Conservation (phyloP, 2,888 invertebrate species). For the Heliconius sara region DNA sequence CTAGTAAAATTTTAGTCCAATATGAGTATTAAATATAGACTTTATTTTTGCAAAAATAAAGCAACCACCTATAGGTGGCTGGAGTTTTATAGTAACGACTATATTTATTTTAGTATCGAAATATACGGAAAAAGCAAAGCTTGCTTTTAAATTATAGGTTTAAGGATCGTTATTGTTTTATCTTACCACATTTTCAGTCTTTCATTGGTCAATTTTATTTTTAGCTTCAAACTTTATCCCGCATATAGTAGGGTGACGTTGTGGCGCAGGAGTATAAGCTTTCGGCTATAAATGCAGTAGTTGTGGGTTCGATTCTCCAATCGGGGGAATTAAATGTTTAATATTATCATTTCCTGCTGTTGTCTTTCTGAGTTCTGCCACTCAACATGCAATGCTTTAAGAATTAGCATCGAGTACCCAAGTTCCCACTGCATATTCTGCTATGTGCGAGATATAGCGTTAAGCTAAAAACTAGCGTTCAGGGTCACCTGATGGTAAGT, state of each 20-base stretch:
- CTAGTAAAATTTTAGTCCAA: slow-evolving; percentile 17
- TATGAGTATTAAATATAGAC: slow-evolving; percentile 17
- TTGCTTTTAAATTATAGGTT: not conserved
- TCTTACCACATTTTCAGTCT: not conserved
- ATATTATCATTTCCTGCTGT: too few relatives aligned
- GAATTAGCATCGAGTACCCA: too few relatives aligned
- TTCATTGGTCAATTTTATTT: not conserved
- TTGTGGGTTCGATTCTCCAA: too few relatives aligned
- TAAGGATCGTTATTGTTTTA: slow-evolving; percentile 6
- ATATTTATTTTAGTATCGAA: not conserved
- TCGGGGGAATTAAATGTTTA: too few relatives aligned
- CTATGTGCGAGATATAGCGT: too few relatives aligned
- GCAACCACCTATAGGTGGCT: not conserved
- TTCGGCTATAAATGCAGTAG: too few relatives aligned
- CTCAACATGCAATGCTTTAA: too few relatives aligned
- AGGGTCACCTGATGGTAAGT: too few relatives aligned
- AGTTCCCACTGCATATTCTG: too few relatives aligned
- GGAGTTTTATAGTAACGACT: slow-evolving; percentile 1
- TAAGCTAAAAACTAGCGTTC: too few relatives aligned
- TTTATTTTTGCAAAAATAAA: not conserved
- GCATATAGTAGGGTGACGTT: not conserved
- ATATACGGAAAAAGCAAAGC: not conserved
- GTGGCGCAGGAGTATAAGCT: too few relatives aligned
- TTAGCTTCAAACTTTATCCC: not conserved
- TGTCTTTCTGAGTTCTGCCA: too few relatives aligned